Evolutionary conservation across 2,797 vertebrate genomes (phyloP).

Genomic region (Uromys caudimaculatus): DNA sequence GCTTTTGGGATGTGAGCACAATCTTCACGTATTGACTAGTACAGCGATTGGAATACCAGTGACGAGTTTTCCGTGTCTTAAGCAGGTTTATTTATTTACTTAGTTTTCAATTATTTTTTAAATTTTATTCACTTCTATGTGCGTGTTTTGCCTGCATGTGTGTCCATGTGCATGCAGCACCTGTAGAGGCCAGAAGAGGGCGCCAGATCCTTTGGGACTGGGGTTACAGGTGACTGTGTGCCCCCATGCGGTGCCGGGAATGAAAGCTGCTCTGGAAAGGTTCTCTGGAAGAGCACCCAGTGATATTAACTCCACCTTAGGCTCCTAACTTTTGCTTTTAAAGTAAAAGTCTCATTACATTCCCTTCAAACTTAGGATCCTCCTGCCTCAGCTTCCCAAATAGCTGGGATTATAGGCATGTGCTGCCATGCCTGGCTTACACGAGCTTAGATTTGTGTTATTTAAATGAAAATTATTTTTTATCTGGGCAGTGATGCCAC

Average conservation of each 20-base stretch:
- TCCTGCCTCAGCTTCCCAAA: not conserved
- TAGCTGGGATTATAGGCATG: not conserved
- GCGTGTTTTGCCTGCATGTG: not conserved
- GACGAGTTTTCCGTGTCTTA: not conserved
- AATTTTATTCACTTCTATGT: not conserved
- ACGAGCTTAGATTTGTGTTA: not conserved
- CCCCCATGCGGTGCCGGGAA: not conserved
- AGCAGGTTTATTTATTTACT: not conserved
- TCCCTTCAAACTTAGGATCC: not conserved
- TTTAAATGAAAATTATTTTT: slow-evolving; percentile 26
- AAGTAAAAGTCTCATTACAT: not conserved
- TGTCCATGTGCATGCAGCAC: not conserved
- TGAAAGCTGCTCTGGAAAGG: too few species aligned
- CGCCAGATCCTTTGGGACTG: not conserved
- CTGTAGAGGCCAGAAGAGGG: not conserved
- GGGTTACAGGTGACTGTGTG: not conserved
- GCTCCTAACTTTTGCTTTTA: not conserved
- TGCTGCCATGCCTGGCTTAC: not conserved
- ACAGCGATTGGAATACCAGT: not conserved
- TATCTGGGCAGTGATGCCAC: too few species aligned
- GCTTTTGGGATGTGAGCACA: not conserved
- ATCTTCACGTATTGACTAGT: not conserved
- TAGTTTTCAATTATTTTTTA: not conserved
- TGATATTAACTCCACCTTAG: not conserved
- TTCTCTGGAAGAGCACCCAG: not conserved